phyloP scores from a whole-genome alignment of 2,888 invertebrate genomes.

The Campoletis raptor region DNA sequence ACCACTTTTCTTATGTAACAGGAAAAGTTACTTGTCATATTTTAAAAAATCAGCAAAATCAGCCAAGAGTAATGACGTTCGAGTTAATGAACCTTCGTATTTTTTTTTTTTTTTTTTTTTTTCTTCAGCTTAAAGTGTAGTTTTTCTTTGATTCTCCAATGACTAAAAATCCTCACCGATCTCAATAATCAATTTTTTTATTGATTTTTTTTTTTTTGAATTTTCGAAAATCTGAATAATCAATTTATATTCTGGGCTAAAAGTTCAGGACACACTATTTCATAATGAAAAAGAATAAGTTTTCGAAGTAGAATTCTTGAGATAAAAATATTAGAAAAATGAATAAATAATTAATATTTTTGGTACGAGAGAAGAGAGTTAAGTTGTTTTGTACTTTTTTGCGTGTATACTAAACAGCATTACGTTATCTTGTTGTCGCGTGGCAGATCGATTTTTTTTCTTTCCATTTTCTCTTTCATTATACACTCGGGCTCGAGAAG shows the following conservation, averaged over 20 bases:
- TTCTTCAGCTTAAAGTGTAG: too few relatives aligned
- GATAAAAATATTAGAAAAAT: background rate
- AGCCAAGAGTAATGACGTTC: too few relatives aligned
- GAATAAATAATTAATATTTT: background rate
- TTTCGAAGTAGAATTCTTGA: background rate
- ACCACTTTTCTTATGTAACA: background rate
- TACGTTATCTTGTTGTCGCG: conserved; percentile 14
- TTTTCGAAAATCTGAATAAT: background rate
- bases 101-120: too few relatives aligned
- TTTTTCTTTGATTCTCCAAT: too few relatives aligned
- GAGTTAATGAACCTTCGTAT: too few relatives aligned
- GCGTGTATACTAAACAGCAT: conserved; percentile 1
- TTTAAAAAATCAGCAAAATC: too few relatives aligned
- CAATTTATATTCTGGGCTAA: background rate
- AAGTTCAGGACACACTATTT: background rate
- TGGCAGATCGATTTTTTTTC: conserved; percentile 46
- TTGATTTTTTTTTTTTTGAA: background rate
- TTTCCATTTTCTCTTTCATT: conserved; percentile 49
- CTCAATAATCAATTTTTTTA: too few relatives aligned
- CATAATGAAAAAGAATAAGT: background rate
- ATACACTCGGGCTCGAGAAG: conserved; percentile 46
- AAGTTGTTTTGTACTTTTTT: conserved; percentile 17
- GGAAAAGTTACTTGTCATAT: background rate
- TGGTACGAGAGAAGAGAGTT: background rate
- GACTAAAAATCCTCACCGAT: too few relatives aligned